Evolutionary conservation across 2,888 invertebrate species (phyloP).

Genomic region (Agonopterix alstromeriana): DNA sequence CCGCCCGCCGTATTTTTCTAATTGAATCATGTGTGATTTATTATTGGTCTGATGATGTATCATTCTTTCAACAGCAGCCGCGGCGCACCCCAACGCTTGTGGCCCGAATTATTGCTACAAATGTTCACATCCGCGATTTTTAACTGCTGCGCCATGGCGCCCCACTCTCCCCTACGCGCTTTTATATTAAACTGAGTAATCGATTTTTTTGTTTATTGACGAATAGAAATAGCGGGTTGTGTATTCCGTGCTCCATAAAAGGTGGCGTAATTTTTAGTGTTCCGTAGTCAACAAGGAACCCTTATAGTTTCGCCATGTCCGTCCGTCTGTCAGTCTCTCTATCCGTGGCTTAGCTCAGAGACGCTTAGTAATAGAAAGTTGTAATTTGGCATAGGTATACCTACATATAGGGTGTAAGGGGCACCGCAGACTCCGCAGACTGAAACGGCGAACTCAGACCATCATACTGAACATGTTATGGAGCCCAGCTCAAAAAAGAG

Average conservation of each 20-base stretch:
- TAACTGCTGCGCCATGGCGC: constrained; percentile 48
- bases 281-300: too few relatives aligned
- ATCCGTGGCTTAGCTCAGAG: too few relatives aligned
- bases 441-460: too few relatives aligned
- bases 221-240: constrained; percentile 19
- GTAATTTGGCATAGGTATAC: too few relatives aligned
- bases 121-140: constrained; percentile 67
- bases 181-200: constrained; percentile 64
- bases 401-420: too few relatives aligned
- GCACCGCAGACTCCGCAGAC: too few relatives aligned
- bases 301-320: too few relatives aligned
- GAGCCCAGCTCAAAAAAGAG: too few relatives aligned
- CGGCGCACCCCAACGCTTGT: constrained; percentile 58
- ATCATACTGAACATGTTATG: too few relatives aligned
- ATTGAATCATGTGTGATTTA: constrained; percentile 77
- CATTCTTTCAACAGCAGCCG: constrained; percentile 75
- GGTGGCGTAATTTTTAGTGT: too few relatives aligned
- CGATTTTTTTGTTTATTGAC: constrained; percentile 47
- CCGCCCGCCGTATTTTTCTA: constrained; percentile 66
- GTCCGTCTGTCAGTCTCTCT: too few relatives aligned
- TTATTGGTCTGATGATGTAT: constrained; percentile 76
- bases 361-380: too few relatives aligned
- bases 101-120: constrained; percentile 70
- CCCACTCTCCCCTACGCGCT: constrained; percentile 43
- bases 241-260: constrained; percentile 12